Base-by-base conservation (phyloP, 2,888 invertebrate genomes). In the Amphimallon solstitiale region DNA sequence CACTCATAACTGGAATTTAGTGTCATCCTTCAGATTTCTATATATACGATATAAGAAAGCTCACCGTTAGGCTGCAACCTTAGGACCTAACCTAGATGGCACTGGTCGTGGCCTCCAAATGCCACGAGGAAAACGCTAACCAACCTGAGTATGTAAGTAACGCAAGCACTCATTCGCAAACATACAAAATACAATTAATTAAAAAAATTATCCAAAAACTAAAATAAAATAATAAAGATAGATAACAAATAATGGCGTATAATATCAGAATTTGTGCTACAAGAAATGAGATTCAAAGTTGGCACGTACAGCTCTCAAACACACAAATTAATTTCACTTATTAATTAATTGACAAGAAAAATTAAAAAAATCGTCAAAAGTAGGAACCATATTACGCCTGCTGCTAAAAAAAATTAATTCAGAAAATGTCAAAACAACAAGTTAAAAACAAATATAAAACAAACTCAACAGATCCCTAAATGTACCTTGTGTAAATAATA, bases 61-160 rank as follows among this genome's bases (percentile, higher is more conserved):
- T 73, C 72, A 68, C 68, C 74, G 70, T 78, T 76, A 78, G 78
- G 78, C 78, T 77, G 78, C 74, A 77, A 78, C 77, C 77, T 79
- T 79, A 80, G 78, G 76, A 78, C 78, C 76, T 80, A 79, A 74
- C 75, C 78, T 79, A 79, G 76, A 80, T 81, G 80, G 81, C 80
- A 80, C 80, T 78, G 76, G 68, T 74, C 75, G 70, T 75, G 75
- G 69, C 21, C 38, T 46, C 37, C 64, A 65, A 65, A 71, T 71
- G 71, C 74, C 72, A 72, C 71, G 75, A 79, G 76, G 76, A 79
- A 29, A 80, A 79, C 78, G 76, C 79, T 79, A 76, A 78, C 77
- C 78, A 78, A 80, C 81, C 81, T 81, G 81, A 81, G 80, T 79
- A 77, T 70, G 69, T 75, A 76, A 76, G 67, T 67, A 72, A 74